phyloP scores from a whole-genome alignment of 2,888 invertebrate species.

The Metellina segmentata region DNA sequence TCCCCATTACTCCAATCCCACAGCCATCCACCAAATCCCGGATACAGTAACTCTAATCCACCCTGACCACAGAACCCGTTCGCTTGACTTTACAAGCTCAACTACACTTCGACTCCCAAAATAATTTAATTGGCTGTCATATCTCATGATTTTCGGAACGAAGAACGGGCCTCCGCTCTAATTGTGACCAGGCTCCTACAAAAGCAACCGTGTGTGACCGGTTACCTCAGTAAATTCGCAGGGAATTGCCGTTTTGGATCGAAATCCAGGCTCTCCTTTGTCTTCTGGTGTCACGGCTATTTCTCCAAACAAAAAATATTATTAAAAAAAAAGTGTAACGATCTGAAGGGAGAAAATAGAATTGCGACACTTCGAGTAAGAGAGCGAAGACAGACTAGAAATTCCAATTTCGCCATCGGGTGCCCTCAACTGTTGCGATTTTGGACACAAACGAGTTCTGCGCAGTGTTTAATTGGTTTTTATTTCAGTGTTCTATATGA shows the following conservation, averaged over 20 bases:
- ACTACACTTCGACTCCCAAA: no score
- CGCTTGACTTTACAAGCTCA: no score
- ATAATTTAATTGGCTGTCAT: no score
- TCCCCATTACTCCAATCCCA: background rate
- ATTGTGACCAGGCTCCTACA: constrained; percentile 2
- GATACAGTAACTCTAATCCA: background rate
- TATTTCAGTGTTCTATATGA: background rate
- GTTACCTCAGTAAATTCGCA: constrained; percentile 20
- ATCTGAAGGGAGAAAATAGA: background rate
- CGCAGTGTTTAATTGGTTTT: background rate
- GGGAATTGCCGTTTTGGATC: background rate
- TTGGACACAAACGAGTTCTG: background rate
- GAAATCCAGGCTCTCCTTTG: constrained; percentile 35
- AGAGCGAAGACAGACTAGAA: background rate
- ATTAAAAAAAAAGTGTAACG: background rate
- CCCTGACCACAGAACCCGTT: background rate
- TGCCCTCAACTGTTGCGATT: no score
- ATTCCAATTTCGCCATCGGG: constrained; percentile 20
- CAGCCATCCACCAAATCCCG: background rate
- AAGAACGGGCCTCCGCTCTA: background rate
- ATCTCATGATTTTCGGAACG: constrained; percentile 9
- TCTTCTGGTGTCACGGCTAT: constrained; percentile 32
- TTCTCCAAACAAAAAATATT: background rate
- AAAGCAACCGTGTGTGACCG: constrained; percentile 34
- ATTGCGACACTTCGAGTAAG: background rate